Evolutionary conservation across 2,113 vertebrate genomes (phyloP).

Genomic region (Podiceps cristatus): DNA sequence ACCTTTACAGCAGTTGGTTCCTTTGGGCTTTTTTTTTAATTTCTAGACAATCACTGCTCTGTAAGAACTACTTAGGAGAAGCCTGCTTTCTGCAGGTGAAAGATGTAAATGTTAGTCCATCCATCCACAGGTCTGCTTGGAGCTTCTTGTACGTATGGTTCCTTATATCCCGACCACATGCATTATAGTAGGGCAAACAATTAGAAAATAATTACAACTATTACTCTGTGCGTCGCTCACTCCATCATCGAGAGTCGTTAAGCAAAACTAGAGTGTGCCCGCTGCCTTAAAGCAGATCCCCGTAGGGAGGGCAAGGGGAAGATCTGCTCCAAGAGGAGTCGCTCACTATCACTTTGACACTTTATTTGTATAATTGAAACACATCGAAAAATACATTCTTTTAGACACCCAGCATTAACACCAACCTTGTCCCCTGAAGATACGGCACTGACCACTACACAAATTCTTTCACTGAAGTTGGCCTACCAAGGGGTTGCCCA

Average conservation of each 20-base stretch:
- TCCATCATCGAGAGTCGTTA: fast-evolving
- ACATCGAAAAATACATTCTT: fast-evolving
- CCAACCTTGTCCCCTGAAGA: neutral
- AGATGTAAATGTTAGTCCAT: neutral
- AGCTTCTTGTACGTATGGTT: neutral
- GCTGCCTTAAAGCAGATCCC: neutral
- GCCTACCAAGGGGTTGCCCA: neutral
- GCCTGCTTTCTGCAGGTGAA: neutral
- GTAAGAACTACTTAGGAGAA: neutral
- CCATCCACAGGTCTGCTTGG: neutral
- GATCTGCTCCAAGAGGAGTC: neutral
- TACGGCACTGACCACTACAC: fast-evolving
- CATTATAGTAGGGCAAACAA: neutral
- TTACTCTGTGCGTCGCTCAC: neutral
- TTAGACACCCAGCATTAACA: neutral
- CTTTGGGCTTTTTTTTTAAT: fast-evolving
- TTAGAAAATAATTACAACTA: neutral
- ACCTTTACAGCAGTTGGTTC: neutral
- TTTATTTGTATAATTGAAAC: neutral
- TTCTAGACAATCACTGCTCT: neutral
- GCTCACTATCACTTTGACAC: neutral
- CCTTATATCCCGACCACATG: neutral
- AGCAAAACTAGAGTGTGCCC: neutral
- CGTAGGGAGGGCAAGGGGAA: neutral
- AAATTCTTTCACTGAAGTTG: neutral